Evolutionary conservation across 2,888 invertebrate genomes (phyloP).

Genomic region (Entomobrya proxima): DNA sequence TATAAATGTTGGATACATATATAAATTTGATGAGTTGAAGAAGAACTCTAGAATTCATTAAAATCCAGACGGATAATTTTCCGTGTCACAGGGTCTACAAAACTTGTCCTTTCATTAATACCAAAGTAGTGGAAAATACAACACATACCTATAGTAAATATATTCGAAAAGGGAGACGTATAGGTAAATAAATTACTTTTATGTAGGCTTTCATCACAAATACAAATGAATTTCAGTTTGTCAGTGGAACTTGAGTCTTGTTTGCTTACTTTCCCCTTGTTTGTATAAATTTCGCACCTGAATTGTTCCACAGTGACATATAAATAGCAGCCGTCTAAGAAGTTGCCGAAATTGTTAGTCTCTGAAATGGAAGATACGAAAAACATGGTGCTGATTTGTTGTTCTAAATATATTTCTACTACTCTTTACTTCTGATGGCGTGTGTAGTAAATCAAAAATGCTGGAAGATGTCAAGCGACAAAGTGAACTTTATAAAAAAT

Average conservation of each 20-base stretch:
- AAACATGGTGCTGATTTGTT: neutral
- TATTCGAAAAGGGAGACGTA: too few species aligned
- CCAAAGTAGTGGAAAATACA: neutral
- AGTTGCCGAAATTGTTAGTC: neutral
- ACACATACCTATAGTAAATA: neutral
- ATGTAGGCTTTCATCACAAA: too few species aligned
- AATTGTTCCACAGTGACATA: neutral
- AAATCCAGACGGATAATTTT: constrained; percentile 41
- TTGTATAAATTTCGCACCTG: neutral
- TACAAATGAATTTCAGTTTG: neutral
- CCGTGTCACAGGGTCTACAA: constrained; percentile 24
- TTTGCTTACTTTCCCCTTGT: neutral
- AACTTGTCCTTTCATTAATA: constrained; percentile 20
- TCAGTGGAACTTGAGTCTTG: neutral
- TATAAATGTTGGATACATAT: neutral
- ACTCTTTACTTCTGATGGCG: neutral
- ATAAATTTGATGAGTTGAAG: neutral
- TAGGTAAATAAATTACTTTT: too few species aligned
- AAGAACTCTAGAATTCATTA: constrained; percentile 8
- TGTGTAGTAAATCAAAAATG: too few species aligned
- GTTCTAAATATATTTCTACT: neutral
- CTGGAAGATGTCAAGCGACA: too few species aligned
- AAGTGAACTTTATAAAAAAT: too few species aligned
- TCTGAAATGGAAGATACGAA: neutral
- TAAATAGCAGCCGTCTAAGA: neutral